These are phyloP conservation scores for Liasis olivaceus DNA, from an alignment of 2,797 vertebrate species.

Conservation along the genomic window DNA sequence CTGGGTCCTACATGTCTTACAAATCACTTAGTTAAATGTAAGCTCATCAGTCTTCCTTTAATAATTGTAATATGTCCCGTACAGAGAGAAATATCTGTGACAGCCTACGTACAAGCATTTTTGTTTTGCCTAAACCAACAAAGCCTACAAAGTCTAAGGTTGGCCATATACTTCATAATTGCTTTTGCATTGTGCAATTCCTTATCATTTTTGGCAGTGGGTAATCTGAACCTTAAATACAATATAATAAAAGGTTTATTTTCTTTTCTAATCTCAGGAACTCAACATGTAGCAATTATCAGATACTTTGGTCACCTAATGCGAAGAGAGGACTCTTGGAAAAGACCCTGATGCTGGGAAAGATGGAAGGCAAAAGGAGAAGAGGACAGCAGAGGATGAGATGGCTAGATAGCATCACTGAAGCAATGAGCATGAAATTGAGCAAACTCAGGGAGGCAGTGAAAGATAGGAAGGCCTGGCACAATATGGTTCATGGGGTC, in stretches of 20 bases:
- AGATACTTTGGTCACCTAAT: too few relatives aligned
- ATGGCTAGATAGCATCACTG: too few relatives aligned
- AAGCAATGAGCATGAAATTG: too few relatives aligned
- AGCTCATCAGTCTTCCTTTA: background rate
- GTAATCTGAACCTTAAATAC: background rate
- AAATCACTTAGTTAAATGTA: background rate
- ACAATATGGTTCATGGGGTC: too few relatives aligned
- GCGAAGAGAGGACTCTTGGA: too few relatives aligned
- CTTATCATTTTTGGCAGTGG: background rate
- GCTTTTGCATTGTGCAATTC: background rate
- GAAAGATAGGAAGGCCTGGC: too few relatives aligned
- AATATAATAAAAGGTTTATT: background rate
- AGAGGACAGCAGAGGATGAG: too few relatives aligned
- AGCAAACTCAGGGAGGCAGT: too few relatives aligned
- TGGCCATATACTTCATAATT: background rate
- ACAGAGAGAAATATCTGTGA: background rate
- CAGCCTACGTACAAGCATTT: background rate
- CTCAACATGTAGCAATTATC: background rate
- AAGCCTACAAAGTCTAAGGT: background rate
- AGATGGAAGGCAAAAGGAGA: too few relatives aligned
- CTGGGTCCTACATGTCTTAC: background rate
- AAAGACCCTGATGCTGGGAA: too few relatives aligned
- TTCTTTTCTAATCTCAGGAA: background rate
- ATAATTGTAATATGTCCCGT: background rate
- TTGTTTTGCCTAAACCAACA: background rate